Evolutionary conservation across 2,113 vertebrate genomes (phyloP).

Genomic region (Apodemus speciosus): DNA sequence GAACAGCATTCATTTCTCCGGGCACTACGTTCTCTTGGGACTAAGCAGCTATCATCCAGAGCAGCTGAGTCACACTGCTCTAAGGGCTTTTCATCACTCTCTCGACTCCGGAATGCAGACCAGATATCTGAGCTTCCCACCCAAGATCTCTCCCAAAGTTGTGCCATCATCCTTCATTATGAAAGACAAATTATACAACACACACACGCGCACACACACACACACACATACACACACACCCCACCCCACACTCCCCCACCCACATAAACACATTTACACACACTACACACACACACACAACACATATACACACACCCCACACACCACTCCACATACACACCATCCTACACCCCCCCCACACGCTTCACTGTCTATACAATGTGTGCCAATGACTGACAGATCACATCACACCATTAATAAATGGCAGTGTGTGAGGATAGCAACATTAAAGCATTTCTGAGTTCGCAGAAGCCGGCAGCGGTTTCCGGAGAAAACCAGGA

Average conservation of each 20-base stretch:
- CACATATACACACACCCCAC: too few relatives aligned
- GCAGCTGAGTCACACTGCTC: neutral
- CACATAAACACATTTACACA: too few relatives aligned
- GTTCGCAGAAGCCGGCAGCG: too few relatives aligned
- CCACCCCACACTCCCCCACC: too few relatives aligned
- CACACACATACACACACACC: too few relatives aligned
- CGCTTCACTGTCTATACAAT: neutral
- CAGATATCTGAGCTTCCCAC: rapidly evolving
- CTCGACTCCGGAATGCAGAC: neutral
- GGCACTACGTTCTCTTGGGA: rapidly evolving
- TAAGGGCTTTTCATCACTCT: rapidly evolving
- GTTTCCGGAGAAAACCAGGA: neutral
- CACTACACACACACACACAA: too few relatives aligned
- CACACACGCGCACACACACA: too few relatives aligned
- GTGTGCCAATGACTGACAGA: neutral
- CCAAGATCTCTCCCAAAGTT: neutral
- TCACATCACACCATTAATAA: rapidly evolving
- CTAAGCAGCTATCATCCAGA: neutral
- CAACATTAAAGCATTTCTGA: neutral
- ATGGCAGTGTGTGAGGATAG: neutral
- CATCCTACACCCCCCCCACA: too few relatives aligned
- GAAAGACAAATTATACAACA: neutral
- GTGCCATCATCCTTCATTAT: too few relatives aligned
- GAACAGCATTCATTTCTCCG: neutral
- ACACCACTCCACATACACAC: neutral